Evolutionary conservation across 2,888 invertebrate genomes (phyloP), one percentile per base, ranked within the genome.

Genomic region (Yponomeuta sedellus): DNA sequence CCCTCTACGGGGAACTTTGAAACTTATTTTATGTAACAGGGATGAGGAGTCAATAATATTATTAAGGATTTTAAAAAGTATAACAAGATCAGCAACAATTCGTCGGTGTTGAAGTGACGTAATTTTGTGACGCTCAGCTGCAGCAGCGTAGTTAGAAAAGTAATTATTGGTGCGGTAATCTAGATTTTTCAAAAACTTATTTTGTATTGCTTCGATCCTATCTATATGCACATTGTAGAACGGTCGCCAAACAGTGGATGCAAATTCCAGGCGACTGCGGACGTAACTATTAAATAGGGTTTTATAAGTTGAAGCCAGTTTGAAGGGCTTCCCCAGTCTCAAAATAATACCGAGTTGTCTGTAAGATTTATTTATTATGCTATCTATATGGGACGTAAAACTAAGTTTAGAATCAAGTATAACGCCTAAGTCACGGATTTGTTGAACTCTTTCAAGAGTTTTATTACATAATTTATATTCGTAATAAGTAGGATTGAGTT

Each of bases 361-460:
- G 39, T 63, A 63, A 16, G 63, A 25, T 25, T 39, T 63, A 25
- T 39, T 63, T 10, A 63, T 28, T 10, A 63, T 39, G 16, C 16
- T 63, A 12, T 63, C 63, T 6, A 39, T 34, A 39, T 63, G 63
- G 5, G 28, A 19, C 16, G 16, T 25, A 16, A n/a, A 34, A 39
- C n/a, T 25, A 19, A 64, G 22, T 64, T 52, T 19, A 10, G 40
- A 52, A 12, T 64, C 64, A 40, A 19, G 2, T 11, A 64, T 64
- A 44, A 64, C 22, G 16, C 64, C 64, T 52, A 64, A 22, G 52
- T 64, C 64, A 10, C 64, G n/a, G 25, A 52, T 52, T 52, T 40
- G 20, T 12, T n/a, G 1, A 12, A 64, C 64, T 12, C 34, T 34
- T 34, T 34, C 8, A 34, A 34, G 34, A 34, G 34, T 34, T 34